Evolutionary conservation across 2,888 invertebrate genomes (phyloP), one percentile per base, ranked within the genome.

Genomic region (Euzophera pinguis): DNA sequence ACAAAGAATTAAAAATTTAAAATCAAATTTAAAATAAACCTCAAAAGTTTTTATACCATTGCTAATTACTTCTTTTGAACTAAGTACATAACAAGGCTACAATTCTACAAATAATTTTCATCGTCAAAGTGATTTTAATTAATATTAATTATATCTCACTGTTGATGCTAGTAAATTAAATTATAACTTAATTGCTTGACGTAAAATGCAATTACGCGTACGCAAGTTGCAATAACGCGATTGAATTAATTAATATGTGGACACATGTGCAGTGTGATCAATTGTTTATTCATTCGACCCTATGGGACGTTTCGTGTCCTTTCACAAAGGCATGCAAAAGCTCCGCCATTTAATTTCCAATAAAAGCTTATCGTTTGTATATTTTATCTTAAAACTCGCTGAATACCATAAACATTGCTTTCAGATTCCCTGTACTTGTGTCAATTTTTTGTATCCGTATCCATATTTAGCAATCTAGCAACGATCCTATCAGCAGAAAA

Each of bases 151-250:
- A 55, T 53, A 54, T 61, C 59, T 62, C 56, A 55, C 55, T 59
- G 62, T 65, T 71, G 69, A 73, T 73, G 67, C 67, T 63, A 60
- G 58, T 64, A 70, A 73, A 76, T 78, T 69, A 68, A 72, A 75
- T 77, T 67, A 70, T 67, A 63, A 63, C 55, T 61, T 72, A 73
- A 69, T 72, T 69, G 68, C 60, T 66, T 67, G 60, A 65, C 62
- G 63, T 56, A 70, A 65, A 77, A 75, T 79, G 75, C 71, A 70
- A 74, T 75, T 69, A 64, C 57, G 61, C 68, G 62, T 59, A 65
- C 54, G 50, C 55, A 64, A 65, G 58, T 65, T 73, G n/a, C n/a
- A n/a, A n/a, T n/a, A n/a, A n/a, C n/a, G n/a, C n/a, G 71, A 78
- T 78, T 75, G 62, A 70, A 67, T 73, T 71, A 73, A 75, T 77